phyloP scores from a whole-genome alignment of 2,797 vertebrate species.

The Acanthurus leucopareius region DNA sequence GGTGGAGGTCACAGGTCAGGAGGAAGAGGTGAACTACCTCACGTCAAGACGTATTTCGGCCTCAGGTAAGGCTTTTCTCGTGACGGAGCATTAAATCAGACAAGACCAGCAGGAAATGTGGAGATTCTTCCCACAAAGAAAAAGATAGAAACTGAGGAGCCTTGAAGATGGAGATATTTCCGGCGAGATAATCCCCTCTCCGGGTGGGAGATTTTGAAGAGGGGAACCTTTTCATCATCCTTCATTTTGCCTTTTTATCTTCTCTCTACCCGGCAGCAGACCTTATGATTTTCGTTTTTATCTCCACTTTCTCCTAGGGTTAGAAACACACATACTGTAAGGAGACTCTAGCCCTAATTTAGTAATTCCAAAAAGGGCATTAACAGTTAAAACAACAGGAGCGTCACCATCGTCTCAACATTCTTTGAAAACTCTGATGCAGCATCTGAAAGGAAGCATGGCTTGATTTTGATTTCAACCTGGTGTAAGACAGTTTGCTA shows the following conservation, averaged over 20 bases:
- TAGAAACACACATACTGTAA: constrained; percentile 33
- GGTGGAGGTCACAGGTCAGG: constrained; percentile 28
- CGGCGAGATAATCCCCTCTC: constrained; percentile 63
- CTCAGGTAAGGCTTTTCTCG: constrained; percentile 20
- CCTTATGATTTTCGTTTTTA: constrained; percentile 40
- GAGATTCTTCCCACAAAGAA: constrained; percentile 19
- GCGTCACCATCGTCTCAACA: not conserved
- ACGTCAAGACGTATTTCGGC: constrained; percentile 13
- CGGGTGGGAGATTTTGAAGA: constrained; percentile 44
- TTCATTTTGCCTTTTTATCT: constrained; percentile 63
- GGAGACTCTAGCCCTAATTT: constrained; percentile 33
- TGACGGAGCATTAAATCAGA: constrained; percentile 29
- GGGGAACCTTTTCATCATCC: constrained; percentile 63
- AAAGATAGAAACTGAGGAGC: constrained; percentile 42
- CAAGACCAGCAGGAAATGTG: constrained; percentile 18
- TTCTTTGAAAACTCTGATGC: not conserved
- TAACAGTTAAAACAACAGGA: constrained; percentile 1
- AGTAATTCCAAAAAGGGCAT: constrained; percentile 1
- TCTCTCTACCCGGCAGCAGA: constrained; percentile 33
- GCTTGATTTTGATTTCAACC: constrained; percentile 6
- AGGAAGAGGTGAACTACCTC: constrained; percentile 2
- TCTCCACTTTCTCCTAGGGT: constrained; percentile 27
- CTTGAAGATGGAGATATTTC: constrained; percentile 64
- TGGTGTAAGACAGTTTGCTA: constrained; percentile 3
- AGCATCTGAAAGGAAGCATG: not conserved